Conservation (phyloP, 2,797 vertebrate genomes). For the Mormyrus proboscirostris region DNA sequence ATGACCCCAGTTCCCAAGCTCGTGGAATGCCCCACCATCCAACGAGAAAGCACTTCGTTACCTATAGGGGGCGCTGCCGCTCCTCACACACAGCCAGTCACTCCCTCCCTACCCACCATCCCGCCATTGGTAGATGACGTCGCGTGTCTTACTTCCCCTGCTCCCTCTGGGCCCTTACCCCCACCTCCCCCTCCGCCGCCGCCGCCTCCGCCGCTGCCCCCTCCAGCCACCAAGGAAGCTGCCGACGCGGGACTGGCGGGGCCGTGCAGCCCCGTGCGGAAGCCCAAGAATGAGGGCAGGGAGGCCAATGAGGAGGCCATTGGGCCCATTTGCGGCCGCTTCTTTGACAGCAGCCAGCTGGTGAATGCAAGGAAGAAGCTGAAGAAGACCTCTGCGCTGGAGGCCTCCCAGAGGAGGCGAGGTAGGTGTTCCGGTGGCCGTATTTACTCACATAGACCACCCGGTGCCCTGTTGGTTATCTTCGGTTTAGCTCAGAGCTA, state of each 20-base stretch:
- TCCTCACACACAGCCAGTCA: slow-evolving; percentile 36
- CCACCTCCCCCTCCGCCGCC: slow-evolving; percentile 46
- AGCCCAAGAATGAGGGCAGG: slow-evolving; percentile 50
- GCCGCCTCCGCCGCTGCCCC: slow-evolving; percentile 53
- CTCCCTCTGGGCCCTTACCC: slow-evolving; percentile 35
- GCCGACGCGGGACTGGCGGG: slow-evolving; percentile 46
- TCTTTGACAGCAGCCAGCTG: slow-evolving; percentile 92
- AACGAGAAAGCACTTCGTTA: slow-evolving; percentile 61
- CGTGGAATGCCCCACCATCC: slow-evolving; percentile 44
- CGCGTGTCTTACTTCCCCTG: slow-evolving; percentile 31
- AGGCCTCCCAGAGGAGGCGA: slow-evolving; percentile 81
- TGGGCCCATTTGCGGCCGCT: slow-evolving; percentile 69
- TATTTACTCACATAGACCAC: neutral
- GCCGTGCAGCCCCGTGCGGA: slow-evolving; percentile 39
- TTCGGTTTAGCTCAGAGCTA: neutral
- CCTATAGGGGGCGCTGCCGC: slow-evolving; percentile 53
- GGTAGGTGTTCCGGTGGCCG: slow-evolving; percentile 55
- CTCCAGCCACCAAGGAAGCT: slow-evolving; percentile 57
- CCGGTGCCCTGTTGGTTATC: neutral
- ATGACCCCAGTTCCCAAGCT: slow-evolving; percentile 41
- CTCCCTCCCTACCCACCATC: slow-evolving; percentile 49
- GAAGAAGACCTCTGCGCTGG: slow-evolving; percentile 79
- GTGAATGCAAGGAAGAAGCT: slow-evolving; percentile 88
- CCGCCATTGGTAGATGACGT: slow-evolving; percentile 33
- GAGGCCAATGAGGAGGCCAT: slow-evolving; percentile 60